Evolutionary conservation across 2,888 invertebrate genomes (phyloP), one percentile per base, ranked within the genome.

Genomic region (Idaea biselata): DNA sequence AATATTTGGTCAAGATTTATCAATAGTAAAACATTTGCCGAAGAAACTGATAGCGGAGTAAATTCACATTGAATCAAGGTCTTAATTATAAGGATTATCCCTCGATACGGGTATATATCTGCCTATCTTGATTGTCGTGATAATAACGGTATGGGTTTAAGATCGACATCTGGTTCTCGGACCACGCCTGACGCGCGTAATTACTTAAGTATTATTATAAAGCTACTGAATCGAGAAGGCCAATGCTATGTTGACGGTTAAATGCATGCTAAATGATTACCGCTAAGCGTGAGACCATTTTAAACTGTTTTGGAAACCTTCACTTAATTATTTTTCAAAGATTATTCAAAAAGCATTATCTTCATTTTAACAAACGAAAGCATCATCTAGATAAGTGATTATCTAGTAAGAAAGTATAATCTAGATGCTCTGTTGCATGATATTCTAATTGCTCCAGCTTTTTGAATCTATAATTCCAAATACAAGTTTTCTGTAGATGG

Each of bases 191-290:
- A 65, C 74, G 73, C 68, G 72, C 74, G 76, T 81, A 85, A 86
- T 83, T 83, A 79, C 78, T 78, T 79, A 79, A 81, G 80, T 81
- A 85, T 81, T 82, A 82, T 84, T 82, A 83, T 82, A 82, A 84
- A 75, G 88, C 88, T 88, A 88, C 89, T 83, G 89, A 80, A 84
- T 82, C 78, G 81, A 81, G 79, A 83, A 82, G 80, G 80, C 77
- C 78, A 73, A 69, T 66, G 73, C 70, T 78, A 72, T 67, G 69
- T 72, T 72, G 79, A 75, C 73, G 69, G 73, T 73, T 78, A 80
- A 81, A 78, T 75, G 73, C 73, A 68, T 69, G 68, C 71, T 71
- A 44, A 44, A 44, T 44, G 44, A 44, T 44, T 44, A 44, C 14
- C 64, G 68, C 70, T 58, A 66, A 77, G 73, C 79, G 80, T 82